Percentiles rank a stretch among this genome's conserved stretches.
phyloP scores from a whole-genome alignment of 1,140 invertebrate genomes.

The Micrasema longulum region DNA sequence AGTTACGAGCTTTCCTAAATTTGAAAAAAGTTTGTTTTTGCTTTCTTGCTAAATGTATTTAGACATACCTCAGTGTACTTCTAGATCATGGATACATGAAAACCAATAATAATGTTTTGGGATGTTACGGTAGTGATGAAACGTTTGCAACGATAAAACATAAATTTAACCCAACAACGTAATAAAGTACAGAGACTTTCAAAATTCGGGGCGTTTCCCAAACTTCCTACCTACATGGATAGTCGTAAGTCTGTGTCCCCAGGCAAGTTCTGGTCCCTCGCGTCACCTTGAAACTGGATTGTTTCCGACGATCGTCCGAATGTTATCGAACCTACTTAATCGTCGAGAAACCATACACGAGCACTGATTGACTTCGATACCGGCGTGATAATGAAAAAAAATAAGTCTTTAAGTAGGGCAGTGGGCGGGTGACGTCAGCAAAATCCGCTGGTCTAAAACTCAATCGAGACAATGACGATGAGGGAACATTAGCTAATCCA shows the following conservation, averaged over 20 bases:
- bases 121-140: constrained; percentile 1
- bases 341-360: constrained; percentile 1
- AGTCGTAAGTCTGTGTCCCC: constrained; percentile 29
- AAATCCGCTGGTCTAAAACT: constrained; percentile 5
- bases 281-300: constrained; percentile 30
- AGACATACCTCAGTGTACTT: too few relatives aligned
- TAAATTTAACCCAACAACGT: constrained; percentile 25
- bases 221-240: constrained; percentile 22
- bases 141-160: background rate
- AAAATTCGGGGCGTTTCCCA: constrained; percentile 31
- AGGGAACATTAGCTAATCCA: constrained; percentile 27
- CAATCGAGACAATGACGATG: constrained; percentile 21
- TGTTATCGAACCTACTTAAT: constrained; percentile 23
- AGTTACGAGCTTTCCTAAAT: too few relatives aligned
- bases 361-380: constrained; percentile 4
- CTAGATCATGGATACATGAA: too few relatives aligned
- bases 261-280: constrained; percentile 19
- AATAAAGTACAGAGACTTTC: constrained; percentile 16
- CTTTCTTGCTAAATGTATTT: too few relatives aligned
- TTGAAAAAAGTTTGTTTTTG: too few relatives aligned
- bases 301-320: constrained; percentile 18
- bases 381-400: constrained; percentile 30
- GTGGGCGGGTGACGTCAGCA: constrained; percentile 33
- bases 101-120: too few relatives aligned
- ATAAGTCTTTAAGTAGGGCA: constrained; percentile 11